Conservation (phyloP, 2,113 vertebrate species). For the Oostethus manadensis region DNA sequence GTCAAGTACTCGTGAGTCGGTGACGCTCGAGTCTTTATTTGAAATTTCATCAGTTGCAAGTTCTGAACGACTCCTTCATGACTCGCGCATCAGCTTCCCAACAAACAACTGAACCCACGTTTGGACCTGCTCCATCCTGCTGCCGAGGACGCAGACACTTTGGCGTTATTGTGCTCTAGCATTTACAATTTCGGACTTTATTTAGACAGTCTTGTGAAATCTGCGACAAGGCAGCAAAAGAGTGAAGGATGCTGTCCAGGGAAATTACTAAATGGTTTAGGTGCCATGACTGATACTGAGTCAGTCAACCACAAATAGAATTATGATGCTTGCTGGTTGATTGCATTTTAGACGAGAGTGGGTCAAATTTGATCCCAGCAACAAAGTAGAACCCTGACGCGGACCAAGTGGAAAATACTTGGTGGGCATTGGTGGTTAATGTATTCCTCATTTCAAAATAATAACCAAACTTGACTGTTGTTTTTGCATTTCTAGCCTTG, state of each 20-base stretch:
- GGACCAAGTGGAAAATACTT: too few species aligned
- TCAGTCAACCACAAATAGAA: not conserved
- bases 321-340: constrained; percentile 5
- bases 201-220: not conserved
- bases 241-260: not conserved
- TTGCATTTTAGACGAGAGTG: not conserved
- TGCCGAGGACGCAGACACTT: not conserved
- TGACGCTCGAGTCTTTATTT: too few species aligned
- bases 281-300: not conserved
- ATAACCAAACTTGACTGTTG: too few species aligned
- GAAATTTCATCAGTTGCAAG: too few species aligned
- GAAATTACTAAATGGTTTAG: constrained; percentile 1
- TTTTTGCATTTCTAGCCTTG: too few species aligned
- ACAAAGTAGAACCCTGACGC: not conserved
- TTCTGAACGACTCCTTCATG: too few species aligned
- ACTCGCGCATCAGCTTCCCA: too few species aligned
- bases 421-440: too few species aligned
- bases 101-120: constrained; percentile 1
- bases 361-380: not conserved
- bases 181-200: not conserved
- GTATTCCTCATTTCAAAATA: too few species aligned
- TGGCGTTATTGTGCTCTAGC: not conserved
- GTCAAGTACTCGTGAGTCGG: too few species aligned
- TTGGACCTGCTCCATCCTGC: not conserved
- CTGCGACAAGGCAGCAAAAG: not conserved